Conservation (phyloP, 2,797 vertebrate species). For the Rhadinocentrus ornatus region DNA sequence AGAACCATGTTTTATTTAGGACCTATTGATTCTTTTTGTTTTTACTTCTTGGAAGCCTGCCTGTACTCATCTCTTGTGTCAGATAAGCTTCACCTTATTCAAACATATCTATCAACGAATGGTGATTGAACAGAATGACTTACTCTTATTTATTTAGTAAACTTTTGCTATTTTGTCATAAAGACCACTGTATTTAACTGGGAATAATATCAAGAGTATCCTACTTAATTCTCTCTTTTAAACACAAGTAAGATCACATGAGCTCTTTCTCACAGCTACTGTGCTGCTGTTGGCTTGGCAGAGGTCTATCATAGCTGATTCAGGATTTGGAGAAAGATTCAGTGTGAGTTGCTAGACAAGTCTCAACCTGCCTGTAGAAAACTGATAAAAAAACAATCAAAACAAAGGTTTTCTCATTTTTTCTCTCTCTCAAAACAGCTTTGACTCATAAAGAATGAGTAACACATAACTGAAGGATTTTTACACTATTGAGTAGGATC, state of each 20-base stretch:
- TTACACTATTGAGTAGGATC: neutral
- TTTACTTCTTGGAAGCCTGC: constrained; percentile 16
- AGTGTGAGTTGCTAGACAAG: neutral
- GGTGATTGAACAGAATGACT: neutral
- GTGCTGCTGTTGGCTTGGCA: too few species aligned
- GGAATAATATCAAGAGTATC: neutral
- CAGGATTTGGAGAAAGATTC: neutral
- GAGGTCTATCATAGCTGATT: too few species aligned
- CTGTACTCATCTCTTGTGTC: neutral
- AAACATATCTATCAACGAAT: constrained; percentile 15
- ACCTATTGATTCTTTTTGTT: constrained; percentile 21
- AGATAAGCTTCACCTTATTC: constrained; percentile 30
- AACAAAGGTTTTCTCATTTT: neutral
- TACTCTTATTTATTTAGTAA: constrained; percentile 6
- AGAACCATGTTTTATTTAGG: neutral
- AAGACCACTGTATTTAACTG: neutral
- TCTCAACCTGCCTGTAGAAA: neutral
- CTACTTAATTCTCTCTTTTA: neutral
- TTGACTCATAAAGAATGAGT: neutral
- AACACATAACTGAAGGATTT: neutral
- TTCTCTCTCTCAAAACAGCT: neutral
- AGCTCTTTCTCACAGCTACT: neutral
- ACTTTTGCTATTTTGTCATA: neutral
- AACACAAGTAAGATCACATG: neutral
- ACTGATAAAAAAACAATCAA: neutral